Evolutionary conservation across 2,113 vertebrate species (phyloP).

Genomic region (Potamarius usumacintae): DNA sequence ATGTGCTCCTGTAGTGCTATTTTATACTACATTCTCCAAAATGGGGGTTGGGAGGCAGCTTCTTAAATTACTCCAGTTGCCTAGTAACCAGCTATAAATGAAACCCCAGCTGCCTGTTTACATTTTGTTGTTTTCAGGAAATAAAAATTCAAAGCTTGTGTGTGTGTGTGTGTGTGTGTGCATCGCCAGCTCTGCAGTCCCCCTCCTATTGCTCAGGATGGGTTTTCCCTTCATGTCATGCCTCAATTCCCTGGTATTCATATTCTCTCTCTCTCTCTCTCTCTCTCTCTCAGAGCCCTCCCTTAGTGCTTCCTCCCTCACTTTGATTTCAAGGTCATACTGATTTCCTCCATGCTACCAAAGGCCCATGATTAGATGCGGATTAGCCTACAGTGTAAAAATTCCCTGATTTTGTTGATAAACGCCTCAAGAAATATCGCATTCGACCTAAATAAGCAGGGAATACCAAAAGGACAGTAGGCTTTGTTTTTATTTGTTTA

Average conservation of each 20-base stretch:
- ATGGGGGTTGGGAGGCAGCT: neutral
- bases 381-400: neutral
- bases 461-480: neutral
- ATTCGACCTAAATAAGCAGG: neutral
- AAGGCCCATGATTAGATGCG: slow-evolving; percentile 2
- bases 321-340: slow-evolving; percentile 58
- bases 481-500: no score
- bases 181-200: slow-evolving; percentile 24
- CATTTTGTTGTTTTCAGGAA: neutral
- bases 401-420: neutral
- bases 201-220: slow-evolving; percentile 23
- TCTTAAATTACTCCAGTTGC: slow-evolving; percentile 43
- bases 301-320: slow-evolving; percentile 18
- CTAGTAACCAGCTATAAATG: slow-evolving; percentile 38
- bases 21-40: neutral
- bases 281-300: neutral
- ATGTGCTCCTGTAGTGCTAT: neutral
- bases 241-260: slow-evolving; percentile 10
- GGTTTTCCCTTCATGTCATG: slow-evolving; percentile 28
- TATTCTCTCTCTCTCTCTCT: neutral
- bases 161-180: neutral
- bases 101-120: slow-evolving; percentile 25
- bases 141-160: neutral
- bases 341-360: slow-evolving; percentile 34
- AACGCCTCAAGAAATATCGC: neutral